Conservation (phyloP, 1,140 invertebrate genomes). For the Lepidostoma basale region DNA sequence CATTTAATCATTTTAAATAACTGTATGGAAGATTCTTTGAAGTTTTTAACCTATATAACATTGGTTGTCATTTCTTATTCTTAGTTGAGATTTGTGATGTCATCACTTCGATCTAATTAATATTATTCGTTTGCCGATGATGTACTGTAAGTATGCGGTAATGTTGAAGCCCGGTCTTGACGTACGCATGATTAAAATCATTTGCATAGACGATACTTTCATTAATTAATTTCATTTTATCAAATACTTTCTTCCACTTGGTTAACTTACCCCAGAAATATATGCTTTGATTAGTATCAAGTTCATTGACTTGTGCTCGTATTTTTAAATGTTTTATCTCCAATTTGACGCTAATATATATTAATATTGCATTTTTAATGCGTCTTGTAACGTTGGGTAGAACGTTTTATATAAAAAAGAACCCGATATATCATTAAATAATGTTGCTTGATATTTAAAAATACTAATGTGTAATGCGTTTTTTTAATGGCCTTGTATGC, state of each 20-base stretch:
- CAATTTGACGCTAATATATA: too few relatives aligned
- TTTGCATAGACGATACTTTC: background rate
- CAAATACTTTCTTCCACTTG: background rate
- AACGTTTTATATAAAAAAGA: too few relatives aligned
- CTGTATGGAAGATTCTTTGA: background rate
- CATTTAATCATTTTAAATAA: too few relatives aligned
- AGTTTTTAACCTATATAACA: background rate
- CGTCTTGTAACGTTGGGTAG: too few relatives aligned
- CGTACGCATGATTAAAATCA: background rate
- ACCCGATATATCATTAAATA: too few relatives aligned
- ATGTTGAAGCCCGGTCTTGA: background rate
- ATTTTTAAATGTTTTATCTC: too few relatives aligned
- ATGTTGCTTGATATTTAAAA: too few relatives aligned
- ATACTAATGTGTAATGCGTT: too few relatives aligned
- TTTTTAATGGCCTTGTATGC: too few relatives aligned
- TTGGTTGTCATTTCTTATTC: background rate
- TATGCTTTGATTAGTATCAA: background rate
- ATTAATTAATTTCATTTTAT: background rate
- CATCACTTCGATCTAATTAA: conserved; percentile 17
- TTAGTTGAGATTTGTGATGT: conserved; percentile 22
- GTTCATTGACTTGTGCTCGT: background rate
- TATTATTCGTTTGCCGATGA: background rate
- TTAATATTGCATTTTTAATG: too few relatives aligned
- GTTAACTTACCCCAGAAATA: background rate
- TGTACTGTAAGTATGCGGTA: background rate